A percentile compares a stretch with the other conserved stretches of the same genome.
Conservation (phyloP, 1,140 invertebrate genomes). For the Bombus haemorrhoidalis region DNA sequence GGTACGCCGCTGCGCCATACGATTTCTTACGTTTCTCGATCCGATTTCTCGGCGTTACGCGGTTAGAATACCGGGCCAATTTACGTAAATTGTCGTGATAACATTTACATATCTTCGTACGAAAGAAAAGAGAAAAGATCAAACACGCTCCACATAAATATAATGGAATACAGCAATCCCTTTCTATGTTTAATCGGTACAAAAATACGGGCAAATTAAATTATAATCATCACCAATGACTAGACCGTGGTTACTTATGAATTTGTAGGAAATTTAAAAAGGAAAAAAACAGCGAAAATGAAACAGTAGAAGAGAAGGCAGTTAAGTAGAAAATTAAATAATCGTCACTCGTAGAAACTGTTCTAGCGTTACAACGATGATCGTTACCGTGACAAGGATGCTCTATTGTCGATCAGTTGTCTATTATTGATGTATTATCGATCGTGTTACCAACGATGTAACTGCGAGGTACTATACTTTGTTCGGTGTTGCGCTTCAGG, state of each 20-base stretch:
- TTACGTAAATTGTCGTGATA: slow-evolving; percentile 31
- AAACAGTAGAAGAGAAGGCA: too few species aligned
- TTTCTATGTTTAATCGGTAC: neutral
- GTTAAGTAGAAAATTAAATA: too few species aligned
- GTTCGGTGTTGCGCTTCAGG: neutral
- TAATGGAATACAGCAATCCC: neutral
- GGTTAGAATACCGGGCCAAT: slow-evolving; percentile 44
- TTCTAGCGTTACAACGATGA: neutral
- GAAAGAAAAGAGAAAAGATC: neutral
- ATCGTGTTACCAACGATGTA: neutral
- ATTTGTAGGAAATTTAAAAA: too few species aligned
- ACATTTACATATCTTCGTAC: neutral
- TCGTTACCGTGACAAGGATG: neutral
- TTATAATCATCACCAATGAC: neutral
- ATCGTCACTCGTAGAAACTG: neutral
- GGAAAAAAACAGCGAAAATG: neutral
- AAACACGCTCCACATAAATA: neutral
- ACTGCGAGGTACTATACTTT: neutral
- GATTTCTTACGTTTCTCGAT: slow-evolving; percentile 40
- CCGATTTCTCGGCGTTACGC: slow-evolving; percentile 59
- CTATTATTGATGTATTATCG: neutral
- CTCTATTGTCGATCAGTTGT: neutral
- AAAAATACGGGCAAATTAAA: neutral
- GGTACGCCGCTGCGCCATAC: neutral
- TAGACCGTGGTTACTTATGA: neutral